Evolutionary conservation across 2,113 vertebrate species (phyloP), one percentile per base, ranked within the genome.

Genomic region (Ictidomys tridecemlineatus): DNA sequence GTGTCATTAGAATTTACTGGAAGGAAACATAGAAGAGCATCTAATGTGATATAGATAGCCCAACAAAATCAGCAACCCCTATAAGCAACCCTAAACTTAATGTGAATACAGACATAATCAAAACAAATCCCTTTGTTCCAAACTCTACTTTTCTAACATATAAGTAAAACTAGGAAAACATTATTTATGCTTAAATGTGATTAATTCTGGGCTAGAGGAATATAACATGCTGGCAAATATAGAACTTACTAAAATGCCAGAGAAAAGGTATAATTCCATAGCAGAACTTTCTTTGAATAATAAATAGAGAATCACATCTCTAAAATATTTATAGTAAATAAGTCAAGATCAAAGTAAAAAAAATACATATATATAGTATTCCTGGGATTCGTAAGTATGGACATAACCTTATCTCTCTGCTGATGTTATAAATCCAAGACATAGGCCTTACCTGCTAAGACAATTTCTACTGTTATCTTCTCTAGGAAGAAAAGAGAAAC

Each of bases 1-100:
- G 84, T 74, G 76, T 65, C 89, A 18, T 93, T 77, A 80, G 51
- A 67, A 86, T 77, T 65, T 61, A 76, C 34, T 89, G 30, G 63
- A 86, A 91, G 58, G 56, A 91, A 72, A 67, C 13, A n/a, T 72
- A 79, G 10, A 22, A 92, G 53, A 73, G 2, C 20, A 37, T 88
- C 70, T 85, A 53, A 72, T 12, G 13, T 4, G 24, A 79, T 42
- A 7, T 17, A 17, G 24, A 24, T 8, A 28, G 73, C 37, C 12
- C 78, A 82, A 67, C 30, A 39, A 28, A 45, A 86, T 56, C 87
- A 67, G 42, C 48, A 83, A 37, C 24, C 30, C 61, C 8, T 70
- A 24, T 20, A 70, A 89, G 56, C 30, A 83, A n/a, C 37, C n/a
- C 39, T 26, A 79, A 51, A 39, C 39, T 56, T 70, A 30, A 94